Evolutionary conservation across 2,113 vertebrate genomes (phyloP), one percentile per base, ranked within the genome.

Genomic region (Chelonoidis abingdonii): DNA sequence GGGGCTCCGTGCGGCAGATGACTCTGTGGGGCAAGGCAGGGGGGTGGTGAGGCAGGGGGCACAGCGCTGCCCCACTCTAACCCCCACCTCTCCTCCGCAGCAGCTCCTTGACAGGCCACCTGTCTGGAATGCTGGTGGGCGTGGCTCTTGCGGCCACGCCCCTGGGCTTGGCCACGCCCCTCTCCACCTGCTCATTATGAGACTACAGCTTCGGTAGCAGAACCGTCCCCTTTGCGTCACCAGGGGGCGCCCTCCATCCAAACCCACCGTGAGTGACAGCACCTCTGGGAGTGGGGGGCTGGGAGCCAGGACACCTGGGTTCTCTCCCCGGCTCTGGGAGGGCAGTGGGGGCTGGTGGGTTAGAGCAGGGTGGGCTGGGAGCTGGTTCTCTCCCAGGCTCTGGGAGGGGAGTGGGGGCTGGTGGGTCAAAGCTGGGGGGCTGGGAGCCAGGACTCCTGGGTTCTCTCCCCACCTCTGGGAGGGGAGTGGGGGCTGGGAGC

Each of bases 141-240:
- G 14, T 29, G 50, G 44, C 49, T 31, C 79, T 80, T 1, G 44
- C 47, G 2, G 49, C 44, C 44, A 31, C 49, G 7, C n/a, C 69
- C 69, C 69, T 72, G 8, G 76, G 29, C 6, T n/a, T 72, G 69
- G 19, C 69, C n/a, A 38, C n/a, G 10, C 72, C 72, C 38, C 72
- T 5, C 8, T n/a, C 6, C 76, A 24, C 10, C 25, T 1, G 2
- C 24, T 21, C 8, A 17, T 49, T 27, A 80, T 16, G 31, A 4
- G 7, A 25, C 50, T 8, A 5, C 25, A 3, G 11, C 41, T 16
- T 4, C 2, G 13, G 21, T 22, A 14, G 44, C 4, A 24, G 38
- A 16, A 9, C 9, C 16, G 4, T 17, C 41, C 47, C 24, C 44
- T 4, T 44, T 44, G 3, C 16, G 13, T 7, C 21, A 19, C 49